Evolutionary conservation across 2,113 vertebrate species (phyloP), one percentile per base, ranked within the genome.

Genomic region (Probosciger aterrimus): DNA sequence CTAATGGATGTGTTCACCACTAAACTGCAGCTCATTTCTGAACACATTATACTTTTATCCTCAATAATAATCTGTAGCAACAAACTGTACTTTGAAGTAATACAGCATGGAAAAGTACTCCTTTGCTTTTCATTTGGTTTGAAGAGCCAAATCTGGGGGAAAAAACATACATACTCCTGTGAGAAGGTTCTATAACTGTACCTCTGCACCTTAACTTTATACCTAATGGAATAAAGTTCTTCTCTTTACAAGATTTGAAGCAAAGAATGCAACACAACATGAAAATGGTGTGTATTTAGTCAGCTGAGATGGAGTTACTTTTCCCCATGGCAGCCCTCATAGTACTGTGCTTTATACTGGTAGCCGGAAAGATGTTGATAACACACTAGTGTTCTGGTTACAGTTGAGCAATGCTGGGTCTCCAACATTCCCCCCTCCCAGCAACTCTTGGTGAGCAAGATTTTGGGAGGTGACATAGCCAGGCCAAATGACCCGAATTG

Each of bases 101-200:
- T n/a, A 10, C 39, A 71, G 7, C 3, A 3, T 37, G 28, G 12
- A 35, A 79, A 37, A 52, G 3, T 15, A 4, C 20, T 59, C 6
- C 4, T 19, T 37, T 63, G 8, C 3, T 14, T 39, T 73, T 68
- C 19, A 62, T 27, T 18, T 17, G 19, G 3, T 78, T 39, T 55
- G 43, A 35, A 60, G 8, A 85, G 4, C 3, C 22, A 75, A 49
- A 59, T 35, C 14, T 43, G 31, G 24, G 23, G 1, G 14, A 74
- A 73, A 77, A 35, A 1, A 8, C 7, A 9, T 8, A 65, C 1
- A 0, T 41, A 41, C 7, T 28, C 4, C 17, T 44, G 30, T 46
- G 8, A 8, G 68, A 60, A 25, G 10, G 3, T 30, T 52, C 11
- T 39, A 18, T 15, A 67, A 22, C 47, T 74, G 4, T 43, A 49